These are phyloP conservation scores for Ophthalmotilapia sp. DNA, from an alignment of 2,113 vertebrate genomes.

Conservation along the genomic window DNA sequence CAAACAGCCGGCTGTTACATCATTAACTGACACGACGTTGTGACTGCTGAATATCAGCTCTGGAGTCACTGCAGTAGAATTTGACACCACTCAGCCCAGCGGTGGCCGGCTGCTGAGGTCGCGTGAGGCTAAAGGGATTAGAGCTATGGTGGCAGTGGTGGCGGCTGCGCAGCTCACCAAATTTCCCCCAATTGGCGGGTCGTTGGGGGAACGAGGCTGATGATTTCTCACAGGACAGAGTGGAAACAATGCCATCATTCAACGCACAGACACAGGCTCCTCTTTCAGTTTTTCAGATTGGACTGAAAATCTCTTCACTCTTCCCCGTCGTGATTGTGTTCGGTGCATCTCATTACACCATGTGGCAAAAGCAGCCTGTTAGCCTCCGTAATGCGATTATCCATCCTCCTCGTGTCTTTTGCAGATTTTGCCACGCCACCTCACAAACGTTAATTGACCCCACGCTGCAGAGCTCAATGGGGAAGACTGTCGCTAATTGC, in stretches of 20 bases:
- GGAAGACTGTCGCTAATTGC: conserved; percentile 29
- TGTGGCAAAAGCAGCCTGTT: neutral
- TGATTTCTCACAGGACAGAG: neutral
- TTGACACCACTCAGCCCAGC: neutral
- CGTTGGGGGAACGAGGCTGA: neutral
- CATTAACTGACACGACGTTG: neutral
- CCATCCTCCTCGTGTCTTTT: conserved; percentile 15
- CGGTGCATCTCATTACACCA: neutral
- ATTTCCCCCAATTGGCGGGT: neutral
- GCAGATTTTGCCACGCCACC: neutral
- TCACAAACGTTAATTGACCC: conserved; percentile 31
- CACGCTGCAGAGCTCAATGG: conserved; percentile 15
- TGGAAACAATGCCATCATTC: neutral
- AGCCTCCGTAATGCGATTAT: conserved; percentile 32
- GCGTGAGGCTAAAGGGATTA: neutral
- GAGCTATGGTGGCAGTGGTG: neutral
- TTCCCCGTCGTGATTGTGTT: neutral
- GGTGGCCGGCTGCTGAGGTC: neutral
- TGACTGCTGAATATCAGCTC: neutral
- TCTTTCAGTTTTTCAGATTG: neutral
- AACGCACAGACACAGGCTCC: neutral
- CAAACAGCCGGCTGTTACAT: neutral
- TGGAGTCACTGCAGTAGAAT: conserved; percentile 24
- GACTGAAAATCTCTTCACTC: neutral
- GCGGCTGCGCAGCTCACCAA: neutral